phyloP scores from a whole-genome alignment of 2,113 vertebrate species.

The Elachura formosa region DNA sequence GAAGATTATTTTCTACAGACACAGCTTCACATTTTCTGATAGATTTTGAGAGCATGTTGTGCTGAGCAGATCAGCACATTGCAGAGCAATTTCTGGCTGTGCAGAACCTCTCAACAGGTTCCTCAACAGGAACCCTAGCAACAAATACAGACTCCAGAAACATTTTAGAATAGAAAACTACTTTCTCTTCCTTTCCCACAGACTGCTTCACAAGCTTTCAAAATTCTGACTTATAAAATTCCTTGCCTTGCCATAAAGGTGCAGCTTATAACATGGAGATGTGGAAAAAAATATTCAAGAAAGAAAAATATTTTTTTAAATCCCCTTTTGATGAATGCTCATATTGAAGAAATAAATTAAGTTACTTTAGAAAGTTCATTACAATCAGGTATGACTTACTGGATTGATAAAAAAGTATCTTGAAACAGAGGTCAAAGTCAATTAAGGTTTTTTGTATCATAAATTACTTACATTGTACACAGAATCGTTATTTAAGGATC shows the following conservation, averaged over 20 bases:
- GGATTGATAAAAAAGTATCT: background rate
- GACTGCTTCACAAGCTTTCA: background rate
- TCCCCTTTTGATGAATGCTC: background rate
- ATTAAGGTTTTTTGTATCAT: background rate
- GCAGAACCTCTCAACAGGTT: background rate
- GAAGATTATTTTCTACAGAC: background rate
- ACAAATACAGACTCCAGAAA: background rate
- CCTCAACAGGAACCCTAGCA: background rate
- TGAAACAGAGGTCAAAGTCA: background rate
- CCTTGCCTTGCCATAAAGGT: background rate
- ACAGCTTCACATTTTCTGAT: background rate
- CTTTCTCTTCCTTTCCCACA: background rate
- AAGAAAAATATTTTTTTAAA: background rate
- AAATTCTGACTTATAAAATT: background rate
- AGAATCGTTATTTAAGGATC: constrained; percentile 23
- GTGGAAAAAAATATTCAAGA: background rate
- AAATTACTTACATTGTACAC: constrained; percentile 36
- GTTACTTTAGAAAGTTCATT: background rate
- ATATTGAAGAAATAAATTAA: background rate
- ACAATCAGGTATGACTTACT: background rate
- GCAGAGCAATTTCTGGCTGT: background rate
- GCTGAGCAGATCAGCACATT: background rate
- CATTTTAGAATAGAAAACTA: background rate
- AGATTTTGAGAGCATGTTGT: background rate
- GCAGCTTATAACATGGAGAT: background rate